Base-by-base conservation (phyloP, 2,888 invertebrate species). In the Embidobia sp. region DNA sequence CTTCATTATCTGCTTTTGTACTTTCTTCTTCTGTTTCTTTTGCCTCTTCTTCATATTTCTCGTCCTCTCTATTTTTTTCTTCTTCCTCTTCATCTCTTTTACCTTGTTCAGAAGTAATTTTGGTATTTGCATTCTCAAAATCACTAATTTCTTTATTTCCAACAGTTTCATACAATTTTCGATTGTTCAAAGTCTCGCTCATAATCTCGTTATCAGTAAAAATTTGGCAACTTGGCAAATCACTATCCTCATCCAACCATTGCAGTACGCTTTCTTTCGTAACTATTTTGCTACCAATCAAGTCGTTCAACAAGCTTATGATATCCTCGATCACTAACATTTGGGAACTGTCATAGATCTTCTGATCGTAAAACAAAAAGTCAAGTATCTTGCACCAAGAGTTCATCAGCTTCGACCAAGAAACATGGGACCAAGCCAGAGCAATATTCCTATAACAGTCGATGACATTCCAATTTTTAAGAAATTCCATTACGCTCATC, bases 131-230 rank as follows among this genome's bases (percentile, higher is more conserved):
- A 19, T 33, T 22, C 2, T 1, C 10, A 2, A 37, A 26, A 40
- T 15, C 16, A 26, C n/a, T n/a, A 8, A 10, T 19, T 22, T 5
- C 10, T 11, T 22, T 44, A 5, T 22, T 11, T 26, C 3, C 13
- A 1, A 40, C 3, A 18, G 35, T 5, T 2, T 35, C 26, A 18
- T 42, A 33, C n/a, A 33, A 11, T 1, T 33, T 15, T 3, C 3
- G 31, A 40, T 44, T 19, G 11, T 18, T 22, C 13, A 31, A 18
- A 15, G 18, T 31, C 2, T 22, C 27, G n/a, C 13, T 18, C 8
- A 59, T 7, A n/a, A 59, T 59, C n/a, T 59, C 57, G 11, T 59
- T 31, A 16, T 59, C 57, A 2, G 57, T 11, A 5, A 44, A 19
- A 10, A 61, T 46, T 10, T 46, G n/a, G 19, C 59, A 46, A 35